Base-by-base conservation (phyloP, 2,888 invertebrate genomes). In the Argyra leucocephala region DNA sequence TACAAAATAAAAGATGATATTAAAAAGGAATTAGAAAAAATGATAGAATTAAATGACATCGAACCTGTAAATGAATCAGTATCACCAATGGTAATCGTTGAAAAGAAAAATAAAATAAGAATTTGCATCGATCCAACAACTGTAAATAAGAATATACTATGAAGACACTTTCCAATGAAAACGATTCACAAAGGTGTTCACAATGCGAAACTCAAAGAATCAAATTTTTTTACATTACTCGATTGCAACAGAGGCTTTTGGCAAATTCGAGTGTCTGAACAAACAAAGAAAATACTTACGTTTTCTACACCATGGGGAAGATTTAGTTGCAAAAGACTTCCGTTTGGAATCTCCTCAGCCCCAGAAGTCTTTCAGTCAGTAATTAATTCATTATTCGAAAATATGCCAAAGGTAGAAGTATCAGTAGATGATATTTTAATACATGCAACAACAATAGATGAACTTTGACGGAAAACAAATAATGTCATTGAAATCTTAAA, bases 381-480 rank as follows among this genome's bases (percentile, higher is more conserved):
- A 31, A 61, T 61, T n/a, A n/a, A 26, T 4, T 26, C 48, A 57
- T 22, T 64, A 24, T n/a, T 66, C 22, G n/a, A 36, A 64, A 66
- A 66, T 62, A 58, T 69, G 26, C 58, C 62, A 63, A 69, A 69
- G 60, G 68, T 69, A 22, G 57, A 65, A 59, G 60, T 65, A 2
- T 69, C 70, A 23, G 66, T 69, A 48, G 71, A 71, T 63, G 71
- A 71, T 64, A 63, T 71, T 15, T 60, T 72, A 12, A 68, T 71
- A 22, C 63, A 67, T 65, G 69, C 68, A 2, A 59, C 58, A 22
- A 69, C 66, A 9, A 62, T 64, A 58, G 66, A 68, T 58, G 69
- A 70, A 60, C 63, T 69, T 61, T 31, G 68, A 31, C 6, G 57
- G 63, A 68, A 60, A 61, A 68, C 69, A 24, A 24, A 64, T 21